Base-by-base conservation (phyloP, 2,797 vertebrate species). In the Eospalax fontanierii region DNA sequence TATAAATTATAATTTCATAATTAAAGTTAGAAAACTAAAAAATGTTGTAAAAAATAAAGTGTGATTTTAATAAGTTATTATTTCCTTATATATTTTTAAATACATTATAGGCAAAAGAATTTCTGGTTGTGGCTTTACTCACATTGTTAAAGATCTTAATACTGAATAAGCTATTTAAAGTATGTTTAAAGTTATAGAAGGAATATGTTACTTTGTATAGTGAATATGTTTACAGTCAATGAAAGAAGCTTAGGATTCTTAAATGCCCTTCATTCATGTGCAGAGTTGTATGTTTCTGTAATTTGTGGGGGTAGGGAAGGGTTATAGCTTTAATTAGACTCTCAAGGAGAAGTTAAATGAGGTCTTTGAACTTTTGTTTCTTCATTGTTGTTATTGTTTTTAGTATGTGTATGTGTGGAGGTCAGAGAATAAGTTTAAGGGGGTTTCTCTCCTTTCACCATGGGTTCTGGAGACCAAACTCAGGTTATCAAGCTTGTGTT, bases 311-410 rank as follows among this genome's bases (percentile, higher is more conserved):
- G 26, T 79, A 22, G 66, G 76, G 16, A 22, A 11, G 68, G 5
- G 43, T 71, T 94, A 21, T 91, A 92, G 24, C 68, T 91, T 91
- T 95, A 2, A 35, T 71, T 91, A 89, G 50, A 70, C 95, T 96
- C 70, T 95, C 35, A 83, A n/a, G 26, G 35, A n/a, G 24, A 28
- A 71, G 46, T 18, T 76, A 78, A 78, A 59, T 14, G 70, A 74
- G 54, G 26, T 28, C 33, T 85, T 54, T 66, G 30, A 54, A 35
- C 43, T 66, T 83, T 85, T 70, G 22, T 70, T 85, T 84, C 21
- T 66, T n/a, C 66, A 46, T 82, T 83, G 15, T 68, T 66, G n/a
- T n/a, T n/a, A n/a, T n/a, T n/a, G n/a, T n/a, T n/a, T n/a, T n/a
- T n/a, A n/a, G n/a, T n/a, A n/a, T n/a, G n/a, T n/a, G n/a, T n/a